Conservation (phyloP, 2,113 vertebrate genomes). For the Vidua chalybeata region DNA sequence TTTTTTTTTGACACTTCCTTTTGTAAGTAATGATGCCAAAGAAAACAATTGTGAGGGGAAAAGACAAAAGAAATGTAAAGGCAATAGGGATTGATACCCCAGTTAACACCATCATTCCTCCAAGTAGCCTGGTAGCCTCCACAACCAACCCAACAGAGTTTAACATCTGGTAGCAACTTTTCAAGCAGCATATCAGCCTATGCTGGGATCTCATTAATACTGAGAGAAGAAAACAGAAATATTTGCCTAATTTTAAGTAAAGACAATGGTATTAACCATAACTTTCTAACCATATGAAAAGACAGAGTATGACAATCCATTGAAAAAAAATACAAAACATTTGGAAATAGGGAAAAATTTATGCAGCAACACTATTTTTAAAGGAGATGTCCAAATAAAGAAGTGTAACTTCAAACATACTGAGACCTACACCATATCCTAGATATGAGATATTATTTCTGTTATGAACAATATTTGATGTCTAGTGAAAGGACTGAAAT, state of each 20-base stretch:
- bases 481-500: not conserved
- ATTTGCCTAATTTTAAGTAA: not conserved
- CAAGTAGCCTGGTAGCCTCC: not conserved
- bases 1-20: not conserved
- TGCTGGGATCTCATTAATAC: not conserved
- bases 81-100: accelerated
- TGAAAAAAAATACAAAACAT: not conserved
- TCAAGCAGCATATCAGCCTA: not conserved
- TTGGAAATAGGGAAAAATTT: not conserved
- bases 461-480: not conserved
- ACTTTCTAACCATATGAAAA: not conserved
- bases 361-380: not conserved
- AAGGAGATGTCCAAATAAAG: not conserved
- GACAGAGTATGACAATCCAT: not conserved
- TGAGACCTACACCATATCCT: not conserved
- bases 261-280: not conserved
- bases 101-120: not conserved
- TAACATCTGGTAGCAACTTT: not conserved
- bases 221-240: not conserved
- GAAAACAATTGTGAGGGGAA: not conserved
- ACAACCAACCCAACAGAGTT: not conserved
- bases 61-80: not conserved
- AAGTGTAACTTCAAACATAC: not conserved
- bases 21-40: not conserved
- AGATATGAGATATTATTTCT: not conserved